phyloP scores from a whole-genome alignment of 2,113 vertebrate genomes.

The Pteruthius melanotis region DNA sequence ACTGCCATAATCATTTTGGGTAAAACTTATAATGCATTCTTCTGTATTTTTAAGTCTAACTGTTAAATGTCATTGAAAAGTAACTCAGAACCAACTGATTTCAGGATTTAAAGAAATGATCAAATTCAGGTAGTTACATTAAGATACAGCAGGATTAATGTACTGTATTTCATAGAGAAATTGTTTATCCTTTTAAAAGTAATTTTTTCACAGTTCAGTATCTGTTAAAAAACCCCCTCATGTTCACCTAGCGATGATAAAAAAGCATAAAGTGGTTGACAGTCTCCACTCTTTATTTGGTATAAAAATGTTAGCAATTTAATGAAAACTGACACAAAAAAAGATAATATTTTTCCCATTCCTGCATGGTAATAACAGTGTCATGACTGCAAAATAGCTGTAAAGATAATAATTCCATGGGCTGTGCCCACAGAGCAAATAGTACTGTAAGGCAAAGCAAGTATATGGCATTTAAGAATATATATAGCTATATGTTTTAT shows the following conservation, averaged over 20 bases:
- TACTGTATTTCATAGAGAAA: conserved; percentile 47
- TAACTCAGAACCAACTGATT: conserved; percentile 60
- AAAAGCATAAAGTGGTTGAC: not conserved
- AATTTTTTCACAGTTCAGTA: conserved; percentile 34
- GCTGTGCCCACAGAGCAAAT: conserved; percentile 12
- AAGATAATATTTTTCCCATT: conserved; percentile 17
- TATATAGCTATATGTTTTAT: not conserved
- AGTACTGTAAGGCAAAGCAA: not conserved
- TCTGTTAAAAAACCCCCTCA: not conserved
- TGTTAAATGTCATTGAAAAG: conserved; percentile 79
- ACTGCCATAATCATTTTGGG: conserved; percentile 88
- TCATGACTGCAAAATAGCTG: conserved; percentile 26
- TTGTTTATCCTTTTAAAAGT: conserved; percentile 70
- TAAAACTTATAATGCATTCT: conserved; percentile 82
- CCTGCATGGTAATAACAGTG: not conserved
- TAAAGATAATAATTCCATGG: conserved; percentile 35
- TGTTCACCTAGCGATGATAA: not conserved
- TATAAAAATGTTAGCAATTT: conserved; percentile 36
- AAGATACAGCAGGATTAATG: conserved; percentile 34
- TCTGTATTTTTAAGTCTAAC: conserved; percentile 82
- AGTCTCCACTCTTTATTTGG: conserved; percentile 25
- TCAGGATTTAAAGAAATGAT: conserved; percentile 57
- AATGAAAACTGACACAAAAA: conserved; percentile 43
- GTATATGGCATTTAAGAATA: not conserved
- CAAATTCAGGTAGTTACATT: conserved; percentile 36